Conservation (phyloP, 2,888 invertebrate species). For the Ypsolopha sequella region DNA sequence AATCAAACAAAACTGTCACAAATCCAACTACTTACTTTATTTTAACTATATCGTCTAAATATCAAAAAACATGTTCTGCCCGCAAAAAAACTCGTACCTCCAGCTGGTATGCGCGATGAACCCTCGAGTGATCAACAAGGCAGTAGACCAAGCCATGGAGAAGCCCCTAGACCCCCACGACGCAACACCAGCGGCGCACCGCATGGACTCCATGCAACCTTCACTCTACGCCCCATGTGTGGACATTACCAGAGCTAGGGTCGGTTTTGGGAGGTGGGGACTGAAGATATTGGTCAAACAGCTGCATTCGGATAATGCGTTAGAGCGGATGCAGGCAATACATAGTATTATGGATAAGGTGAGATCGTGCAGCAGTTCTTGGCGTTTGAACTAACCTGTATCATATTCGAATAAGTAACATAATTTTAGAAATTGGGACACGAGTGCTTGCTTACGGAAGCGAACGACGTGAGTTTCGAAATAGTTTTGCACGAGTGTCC, state of each 20-base stretch:
- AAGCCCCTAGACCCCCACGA: slow-evolving; percentile 22
- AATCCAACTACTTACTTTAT: background rate
- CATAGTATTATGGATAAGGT: slow-evolving; percentile 53
- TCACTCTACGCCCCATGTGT: slow-evolving; percentile 43
- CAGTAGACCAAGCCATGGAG: slow-evolving; percentile 44
- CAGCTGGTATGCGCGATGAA: slow-evolving; percentile 48
- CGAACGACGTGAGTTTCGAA: too few species aligned
- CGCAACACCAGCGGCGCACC: slow-evolving; percentile 34
- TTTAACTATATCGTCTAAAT: too few species aligned
- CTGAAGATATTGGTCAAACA: slow-evolving; percentile 41
- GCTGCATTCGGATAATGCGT: slow-evolving; percentile 33
- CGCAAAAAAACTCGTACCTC: slow-evolving; percentile 52
- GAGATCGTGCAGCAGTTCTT: background rate
- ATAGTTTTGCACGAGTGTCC: too few species aligned
- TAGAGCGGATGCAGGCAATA: slow-evolving; percentile 45
- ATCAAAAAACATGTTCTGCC: slow-evolving; percentile 52
- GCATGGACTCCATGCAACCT: slow-evolving; percentile 51
- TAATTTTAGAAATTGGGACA: too few species aligned
- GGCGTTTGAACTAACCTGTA: too few species aligned
- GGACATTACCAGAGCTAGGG: slow-evolving; percentile 36
- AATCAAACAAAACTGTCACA: too few species aligned
- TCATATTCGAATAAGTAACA: too few species aligned
- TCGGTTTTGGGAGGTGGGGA: slow-evolving; percentile 48
- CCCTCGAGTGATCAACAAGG: slow-evolving; percentile 49
- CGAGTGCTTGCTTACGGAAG: too few species aligned